phyloP scores from a whole-genome alignment of 2,888 invertebrate genomes.

The Pristionchus maxplancki region DNA sequence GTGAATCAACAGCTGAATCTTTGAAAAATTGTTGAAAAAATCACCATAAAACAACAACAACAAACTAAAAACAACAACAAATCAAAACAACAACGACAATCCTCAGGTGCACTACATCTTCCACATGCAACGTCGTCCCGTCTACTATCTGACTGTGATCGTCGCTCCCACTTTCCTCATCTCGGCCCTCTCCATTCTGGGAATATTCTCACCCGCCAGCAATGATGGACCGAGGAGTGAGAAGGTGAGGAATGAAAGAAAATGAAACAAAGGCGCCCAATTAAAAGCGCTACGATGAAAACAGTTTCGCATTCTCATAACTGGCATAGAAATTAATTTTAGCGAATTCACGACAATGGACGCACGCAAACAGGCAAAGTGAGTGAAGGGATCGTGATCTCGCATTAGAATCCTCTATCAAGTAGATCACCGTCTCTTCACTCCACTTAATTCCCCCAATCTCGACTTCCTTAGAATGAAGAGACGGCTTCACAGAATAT shows the following conservation, averaged over 20 bases:
- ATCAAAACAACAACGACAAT: not conserved
- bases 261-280: no score
- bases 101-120: slow-evolving; percentile 72
- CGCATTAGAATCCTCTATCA: not conserved
- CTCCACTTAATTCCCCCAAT: not conserved
- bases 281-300: not conserved
- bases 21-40: no score
- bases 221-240: slow-evolving; percentile 73
- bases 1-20: not conserved
- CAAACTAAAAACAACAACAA: not conserved
- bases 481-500: not conserved
- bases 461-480: not conserved
- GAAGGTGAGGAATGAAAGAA: slow-evolving; percentile 59
- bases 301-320: not conserved
- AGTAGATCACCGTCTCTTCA: not conserved
- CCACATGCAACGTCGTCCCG: slow-evolving; percentile 71
- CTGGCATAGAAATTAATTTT: not conserved
- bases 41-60: no score
- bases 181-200: slow-evolving; percentile 71
- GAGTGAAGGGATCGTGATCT: slow-evolving; percentile 4
- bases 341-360: not conserved
- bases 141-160: slow-evolving; percentile 74
- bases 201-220: slow-evolving; percentile 72
- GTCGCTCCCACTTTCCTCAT: slow-evolving; percentile 74
- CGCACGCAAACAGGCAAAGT: not conserved